Percentiles rank a stretch among this genome's conserved stretches.
These are phyloP conservation scores for Alloscopus bannaensis DNA, from an alignment of 2,888 invertebrate genomes.

Conservation along the genomic window DNA sequence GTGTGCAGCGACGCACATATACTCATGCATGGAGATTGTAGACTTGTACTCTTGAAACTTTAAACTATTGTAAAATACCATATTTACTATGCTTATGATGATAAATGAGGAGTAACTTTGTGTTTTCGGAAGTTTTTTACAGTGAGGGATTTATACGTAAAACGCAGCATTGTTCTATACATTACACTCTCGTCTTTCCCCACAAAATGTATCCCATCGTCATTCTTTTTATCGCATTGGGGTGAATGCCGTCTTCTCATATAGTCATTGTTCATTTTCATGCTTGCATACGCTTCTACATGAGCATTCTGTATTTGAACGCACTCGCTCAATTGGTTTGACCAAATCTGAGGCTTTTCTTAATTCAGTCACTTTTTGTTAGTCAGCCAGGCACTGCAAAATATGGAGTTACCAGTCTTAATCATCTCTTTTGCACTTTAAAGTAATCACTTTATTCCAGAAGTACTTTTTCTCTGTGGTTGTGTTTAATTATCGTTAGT, in stretches of 20 bases:
- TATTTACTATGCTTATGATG: too few relatives aligned
- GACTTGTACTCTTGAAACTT: too few relatives aligned
- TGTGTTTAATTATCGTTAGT: too few relatives aligned
- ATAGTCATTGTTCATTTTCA: slow-evolving; percentile 61
- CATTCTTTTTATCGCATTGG: slow-evolving; percentile 15
- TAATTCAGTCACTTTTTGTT: slow-evolving; percentile 34
- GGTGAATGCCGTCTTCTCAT: too few relatives aligned
- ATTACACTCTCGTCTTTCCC: slow-evolving; percentile 51
- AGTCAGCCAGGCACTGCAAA: slow-evolving; percentile 38
- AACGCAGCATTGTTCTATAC: too few relatives aligned
- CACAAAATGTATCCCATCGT: neutral
- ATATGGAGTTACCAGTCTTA: slow-evolving; percentile 33
- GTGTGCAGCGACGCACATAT: neutral
- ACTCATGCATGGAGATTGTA: neutral
- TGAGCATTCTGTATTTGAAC: neutral
- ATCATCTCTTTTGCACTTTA: too few relatives aligned
- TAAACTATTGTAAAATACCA: too few relatives aligned
- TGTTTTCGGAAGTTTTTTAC: too few relatives aligned
- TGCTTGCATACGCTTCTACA: slow-evolving; percentile 9
- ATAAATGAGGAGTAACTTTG: too few relatives aligned
- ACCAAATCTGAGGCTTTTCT: slow-evolving; percentile 40
- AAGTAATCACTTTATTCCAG: too few relatives aligned
- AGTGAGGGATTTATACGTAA: too few relatives aligned
- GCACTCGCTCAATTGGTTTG: slow-evolving; percentile 35
- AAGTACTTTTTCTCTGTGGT: too few relatives aligned